Conservation (phyloP, 2,888 invertebrate species). For the Petrophora chlorosata region DNA sequence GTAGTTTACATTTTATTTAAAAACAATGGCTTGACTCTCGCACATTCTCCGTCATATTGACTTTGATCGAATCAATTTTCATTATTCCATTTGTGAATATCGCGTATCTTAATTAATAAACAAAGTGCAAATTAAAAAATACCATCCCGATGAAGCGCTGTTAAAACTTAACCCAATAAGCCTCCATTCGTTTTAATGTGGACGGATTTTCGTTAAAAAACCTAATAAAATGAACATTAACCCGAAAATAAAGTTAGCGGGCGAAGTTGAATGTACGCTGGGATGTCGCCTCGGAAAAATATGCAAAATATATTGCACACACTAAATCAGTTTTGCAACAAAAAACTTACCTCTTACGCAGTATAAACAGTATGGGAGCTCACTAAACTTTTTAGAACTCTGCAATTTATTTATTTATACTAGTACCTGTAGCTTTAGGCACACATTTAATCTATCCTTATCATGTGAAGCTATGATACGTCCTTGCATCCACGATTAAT, state of each 20-base stretch:
- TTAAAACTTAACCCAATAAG: conserved; percentile 31
- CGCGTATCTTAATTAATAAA: not conserved
- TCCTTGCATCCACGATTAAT: not conserved
- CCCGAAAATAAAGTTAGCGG: conserved; percentile 60
- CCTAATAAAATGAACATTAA: conserved; percentile 57
- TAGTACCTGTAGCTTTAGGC: no score
- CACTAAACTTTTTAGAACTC: no score
- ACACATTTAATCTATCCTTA: no score
- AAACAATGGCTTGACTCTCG: no score
- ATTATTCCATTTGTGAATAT: no score
- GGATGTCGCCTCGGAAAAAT: conserved; percentile 43
- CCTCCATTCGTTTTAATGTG: conserved; percentile 30
- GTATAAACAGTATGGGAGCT: not conserved
- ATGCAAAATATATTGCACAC: conserved; percentile 56
- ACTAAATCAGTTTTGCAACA: conserved; percentile 45
- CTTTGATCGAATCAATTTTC: no score
- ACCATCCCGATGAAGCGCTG: conserved; percentile 7
- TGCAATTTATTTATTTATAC: no score
- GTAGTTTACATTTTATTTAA: no score
- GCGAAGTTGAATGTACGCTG: conserved; percentile 53
- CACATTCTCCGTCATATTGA: no score
- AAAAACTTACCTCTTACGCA: conserved; percentile 21
- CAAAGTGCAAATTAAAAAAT: not conserved
- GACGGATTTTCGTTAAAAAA: conserved; percentile 45
- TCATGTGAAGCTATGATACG: not conserved